These are phyloP conservation scores for Mesoclemmys tuberculata DNA, from an alignment of 2,113 vertebrate species.

Conservation along the genomic window DNA sequence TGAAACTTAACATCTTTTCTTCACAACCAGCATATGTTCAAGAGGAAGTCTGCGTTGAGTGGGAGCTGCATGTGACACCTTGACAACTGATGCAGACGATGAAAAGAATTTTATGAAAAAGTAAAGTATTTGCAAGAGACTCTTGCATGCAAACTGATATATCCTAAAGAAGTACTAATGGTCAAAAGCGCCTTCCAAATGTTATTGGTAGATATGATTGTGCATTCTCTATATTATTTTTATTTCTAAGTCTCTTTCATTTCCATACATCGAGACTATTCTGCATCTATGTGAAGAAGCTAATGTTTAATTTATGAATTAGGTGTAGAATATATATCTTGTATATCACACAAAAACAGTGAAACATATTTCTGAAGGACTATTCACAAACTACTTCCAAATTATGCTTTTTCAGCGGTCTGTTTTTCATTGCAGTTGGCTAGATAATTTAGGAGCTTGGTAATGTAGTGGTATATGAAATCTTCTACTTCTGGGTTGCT, in stretches of 20 bases:
- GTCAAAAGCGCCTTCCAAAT: not conserved
- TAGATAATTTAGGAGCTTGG: not conserved
- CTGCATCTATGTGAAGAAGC: not conserved
- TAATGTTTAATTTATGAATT: not conserved
- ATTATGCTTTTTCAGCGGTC: not conserved
- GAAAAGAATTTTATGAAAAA: not conserved
- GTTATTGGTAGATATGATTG: rapidly evolving
- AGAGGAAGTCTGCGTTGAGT: not conserved
- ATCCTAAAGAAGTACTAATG: not conserved
- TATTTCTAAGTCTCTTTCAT: not conserved
- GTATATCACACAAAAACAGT: not conserved
- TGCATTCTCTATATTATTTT: not conserved
- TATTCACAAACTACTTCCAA: not conserved
- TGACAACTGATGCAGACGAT: not conserved
- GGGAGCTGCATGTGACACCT: not conserved
- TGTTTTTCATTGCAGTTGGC: not conserved
- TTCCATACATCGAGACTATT: not conserved
- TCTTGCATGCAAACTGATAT: not conserved
- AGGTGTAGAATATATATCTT: not conserved
- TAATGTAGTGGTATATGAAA: not conserved
- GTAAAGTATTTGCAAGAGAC: not conserved
- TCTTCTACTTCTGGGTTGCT: not conserved
- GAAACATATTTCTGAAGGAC: not conserved
- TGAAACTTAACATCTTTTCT: not conserved
- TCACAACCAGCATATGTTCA: not conserved